These are phyloP conservation scores for Drosophila lacteicornis DNA, from an alignment of 1,140 invertebrate genomes.

Conservation along the genomic window DNA sequence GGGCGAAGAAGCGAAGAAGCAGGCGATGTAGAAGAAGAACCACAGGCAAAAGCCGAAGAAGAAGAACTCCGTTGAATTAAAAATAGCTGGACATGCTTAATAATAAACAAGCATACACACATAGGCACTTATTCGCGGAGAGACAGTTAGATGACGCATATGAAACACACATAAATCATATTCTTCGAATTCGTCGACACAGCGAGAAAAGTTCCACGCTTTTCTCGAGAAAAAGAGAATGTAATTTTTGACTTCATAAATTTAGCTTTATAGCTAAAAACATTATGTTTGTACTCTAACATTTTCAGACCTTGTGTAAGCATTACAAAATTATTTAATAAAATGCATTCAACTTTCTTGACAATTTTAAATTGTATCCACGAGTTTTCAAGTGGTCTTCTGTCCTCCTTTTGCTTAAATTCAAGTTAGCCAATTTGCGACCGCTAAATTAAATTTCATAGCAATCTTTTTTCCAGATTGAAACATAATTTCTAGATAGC, in stretches of 20 bases:
- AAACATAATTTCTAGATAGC: constrained; percentile 8
- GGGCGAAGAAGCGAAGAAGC: background rate
- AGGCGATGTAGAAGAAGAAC: background rate
- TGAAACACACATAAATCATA: constrained; percentile 20
- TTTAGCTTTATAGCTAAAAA: too few relatives aligned
- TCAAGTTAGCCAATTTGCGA: background rate
- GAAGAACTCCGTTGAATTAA: constrained; percentile 21
- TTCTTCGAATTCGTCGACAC: background rate
- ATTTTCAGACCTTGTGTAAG: too few relatives aligned
- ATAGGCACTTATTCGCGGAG: constrained; percentile 1
- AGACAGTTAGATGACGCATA: constrained; percentile 34
- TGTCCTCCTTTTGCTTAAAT: background rate
- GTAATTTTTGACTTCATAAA: too few relatives aligned
- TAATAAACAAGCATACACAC: constrained; percentile 25
- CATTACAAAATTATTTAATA: background rate
- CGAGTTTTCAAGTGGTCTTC: background rate
- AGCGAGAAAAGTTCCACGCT: background rate
- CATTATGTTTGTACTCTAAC: too few relatives aligned
- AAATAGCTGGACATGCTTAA: constrained; percentile 48
- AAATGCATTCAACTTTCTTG: background rate
- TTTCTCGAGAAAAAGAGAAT: too few relatives aligned
- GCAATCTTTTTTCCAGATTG: constrained; percentile 22
- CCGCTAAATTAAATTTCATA: constrained; percentile 14
- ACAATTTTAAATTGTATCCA: background rate
- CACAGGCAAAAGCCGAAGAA: background rate